Evolutionary conservation across 2,888 invertebrate species (phyloP).

Genomic region (Cosmia pyralina): DNA sequence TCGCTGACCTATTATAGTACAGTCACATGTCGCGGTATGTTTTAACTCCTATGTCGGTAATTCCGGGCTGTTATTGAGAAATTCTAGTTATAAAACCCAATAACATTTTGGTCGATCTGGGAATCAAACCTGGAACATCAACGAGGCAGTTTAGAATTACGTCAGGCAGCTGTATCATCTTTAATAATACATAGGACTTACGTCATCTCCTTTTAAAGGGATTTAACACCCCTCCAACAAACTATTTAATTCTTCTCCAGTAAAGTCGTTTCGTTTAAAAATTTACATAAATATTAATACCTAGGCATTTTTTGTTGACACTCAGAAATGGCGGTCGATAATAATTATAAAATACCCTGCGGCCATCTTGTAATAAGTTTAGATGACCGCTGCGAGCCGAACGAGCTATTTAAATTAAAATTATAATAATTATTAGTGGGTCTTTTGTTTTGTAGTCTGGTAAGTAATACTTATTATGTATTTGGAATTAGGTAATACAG

Average conservation of each 20-base stretch:
- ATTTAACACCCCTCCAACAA: not conserved
- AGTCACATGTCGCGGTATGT: not conserved
- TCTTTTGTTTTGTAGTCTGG: constrained; percentile 48
- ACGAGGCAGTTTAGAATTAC: not conserved
- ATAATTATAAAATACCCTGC: constrained; percentile 59
- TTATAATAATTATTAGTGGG: constrained; percentile 46
- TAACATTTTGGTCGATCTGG: not conserved
- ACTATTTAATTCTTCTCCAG: not conserved
- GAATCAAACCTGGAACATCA: not conserved
- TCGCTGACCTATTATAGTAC: too few relatives aligned
- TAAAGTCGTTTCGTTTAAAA: constrained; percentile 40
- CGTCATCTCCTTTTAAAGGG: not conserved
- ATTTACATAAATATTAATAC: constrained; percentile 58
- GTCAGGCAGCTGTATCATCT: not conserved
- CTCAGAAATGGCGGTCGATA: constrained; percentile 48
- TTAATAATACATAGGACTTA: not conserved
- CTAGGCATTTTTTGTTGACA: constrained; percentile 60
- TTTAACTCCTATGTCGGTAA: not conserved
- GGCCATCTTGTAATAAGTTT: constrained; percentile 48
- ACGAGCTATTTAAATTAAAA: constrained; percentile 60
- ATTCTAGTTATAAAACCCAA: not conserved
- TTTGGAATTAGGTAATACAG: not conserved
- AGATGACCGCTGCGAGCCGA: constrained; percentile 39
- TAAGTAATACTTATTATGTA: constrained; percentile 7
- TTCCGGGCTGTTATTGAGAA: not conserved